Evolutionary conservation across 1,140 invertebrate species (phyloP), one percentile per base, ranked within the genome.

Genomic region (Caenorhabditis brenneri): DNA sequence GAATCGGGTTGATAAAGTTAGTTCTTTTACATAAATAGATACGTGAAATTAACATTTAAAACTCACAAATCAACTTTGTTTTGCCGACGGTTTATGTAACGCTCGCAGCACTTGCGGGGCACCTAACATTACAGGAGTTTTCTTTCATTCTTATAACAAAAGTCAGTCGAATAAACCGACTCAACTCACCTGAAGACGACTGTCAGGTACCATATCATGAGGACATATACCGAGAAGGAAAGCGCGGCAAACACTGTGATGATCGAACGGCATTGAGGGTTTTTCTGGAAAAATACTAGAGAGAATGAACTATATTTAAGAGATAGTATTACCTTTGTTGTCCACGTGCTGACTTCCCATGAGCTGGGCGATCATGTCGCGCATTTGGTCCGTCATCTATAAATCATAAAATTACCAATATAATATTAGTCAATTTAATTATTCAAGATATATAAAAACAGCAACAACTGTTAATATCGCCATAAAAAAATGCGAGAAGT

Each of bases 171-270:
- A 51, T 1, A n/a, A 31, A 31, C 79, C 79, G 48, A 51, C 33
- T 22, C 4, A 81, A 48, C 36, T 51, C 87, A 86, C 85, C 83
- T 84, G 79, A 27, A 90, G 79, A 10, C 89, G 80, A 48, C 90
- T 90, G 79, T 90, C 89, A 5, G 86, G 58, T 24, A 90, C 79
- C 69, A 90, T 86, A 80, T 90, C 89, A n/a, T 87, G 55, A 5
- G 89, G 89, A 88, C 89, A 90, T 81, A 90, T 88, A 9, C 87
- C 89, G 15, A 90, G 55, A 19, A 90, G 79, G 69, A 90, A 90
- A 24, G 89, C 88, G n/a, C 89, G 86, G 60, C 89, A 90, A 29
- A 90, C 89, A 15, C 85, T 86, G 58, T 85, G 87, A 79, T 88
- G 84, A 78, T 90, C 86, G 74, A 87, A 90, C 10, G 90, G 85